Base-by-base conservation (phyloP, 1,140 invertebrate species). In the Adelges cooleyi region DNA sequence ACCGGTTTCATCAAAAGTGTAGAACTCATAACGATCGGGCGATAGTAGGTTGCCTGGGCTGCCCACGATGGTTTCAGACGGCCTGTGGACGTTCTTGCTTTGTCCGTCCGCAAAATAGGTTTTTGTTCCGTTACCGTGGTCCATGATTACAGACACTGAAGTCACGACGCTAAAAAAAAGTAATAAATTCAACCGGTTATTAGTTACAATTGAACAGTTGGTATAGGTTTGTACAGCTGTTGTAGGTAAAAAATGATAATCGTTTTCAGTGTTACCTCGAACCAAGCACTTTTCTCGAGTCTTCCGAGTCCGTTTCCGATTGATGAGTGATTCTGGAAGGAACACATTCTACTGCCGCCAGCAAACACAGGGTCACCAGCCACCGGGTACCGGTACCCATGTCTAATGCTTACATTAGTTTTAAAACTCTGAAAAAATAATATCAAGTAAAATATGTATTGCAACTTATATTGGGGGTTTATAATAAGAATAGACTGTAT, bases 1-100 rank as follows among this genome's bases (percentile, higher is more conserved):
- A 22, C 87, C 87, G 46, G 82, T 82, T 69, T 88, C 85, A 71
- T 89, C 84, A 70, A 89, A 87, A 1, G 87, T 89, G 71, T 89
- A 90, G 72, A 89, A 90, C 73, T 89, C 86, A 75, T 89, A 90
- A 75, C 71, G 78, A 71, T 90, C 87, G 3, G 87, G 88, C 67
- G 84, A 83, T 3, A 89, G 73, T 3, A 90, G 75, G 69, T 84
- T 82, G 0, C 84, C 84, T 3, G 87, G 87, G 59, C 86, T 89
- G n/a, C 84, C 85, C 2, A 73, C 40, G 69, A 75, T 33, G 70
- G 70, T 66, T 66, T 46, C 56, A 8, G 56, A 46, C 18, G 38
- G 56, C 33, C 46, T 62, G 2, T 62, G 56, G 82, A 69, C 77
- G 81, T 51, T 52, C 15, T 52, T 42, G 25, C 67, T 25, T 36